Evolutionary conservation across 2,888 invertebrate species (phyloP).

Genomic region (Lepidocyrtinus sp.): DNA sequence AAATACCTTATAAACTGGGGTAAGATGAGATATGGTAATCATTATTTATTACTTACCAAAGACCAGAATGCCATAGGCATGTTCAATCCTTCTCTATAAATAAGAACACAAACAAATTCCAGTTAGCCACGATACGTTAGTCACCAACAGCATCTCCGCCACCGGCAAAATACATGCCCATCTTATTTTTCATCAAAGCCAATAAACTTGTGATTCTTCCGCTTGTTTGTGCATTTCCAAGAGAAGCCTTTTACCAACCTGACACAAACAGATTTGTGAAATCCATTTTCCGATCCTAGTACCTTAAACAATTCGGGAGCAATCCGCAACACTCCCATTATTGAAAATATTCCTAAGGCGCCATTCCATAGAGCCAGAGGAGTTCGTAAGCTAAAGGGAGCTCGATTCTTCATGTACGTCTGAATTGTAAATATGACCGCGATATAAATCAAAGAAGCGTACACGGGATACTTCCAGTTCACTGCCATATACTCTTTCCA

Average conservation of each 20-base stretch:
- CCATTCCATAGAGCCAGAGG: constrained; percentile 76
- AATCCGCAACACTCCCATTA: constrained; percentile 83
- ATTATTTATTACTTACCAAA: not conserved
- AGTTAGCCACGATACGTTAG: too few species aligned
- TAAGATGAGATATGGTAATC: not conserved
- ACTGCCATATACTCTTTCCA: constrained; percentile 72
- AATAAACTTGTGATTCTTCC: not conserved
- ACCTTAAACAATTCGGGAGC: constrained; percentile 93
- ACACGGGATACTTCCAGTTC: constrained; percentile 95
- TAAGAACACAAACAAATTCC: not conserved
- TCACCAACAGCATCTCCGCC: too few species aligned
- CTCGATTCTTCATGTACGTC: constrained; percentile 74
- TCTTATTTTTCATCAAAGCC: not conserved
- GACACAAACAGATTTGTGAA: constrained; percentile 96
- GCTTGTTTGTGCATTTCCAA: not conserved
- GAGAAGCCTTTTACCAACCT: constrained; percentile 81
- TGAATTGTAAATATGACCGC: constrained; percentile 74
- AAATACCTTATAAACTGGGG: not conserved
- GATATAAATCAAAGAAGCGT: constrained; percentile 80
- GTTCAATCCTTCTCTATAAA: constrained; percentile 41
- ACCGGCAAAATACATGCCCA: not conserved
- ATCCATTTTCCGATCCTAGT: constrained; percentile 85
- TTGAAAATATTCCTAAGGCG: constrained; percentile 75
- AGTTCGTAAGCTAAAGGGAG: constrained; percentile 74
- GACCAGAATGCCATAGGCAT: constrained; percentile 51